Percentiles rank a stretch among this genome's conserved stretches.
Evolutionary conservation across 2,888 invertebrate genomes (phyloP).

Genomic region (Trissolcus japonicus): DNA sequence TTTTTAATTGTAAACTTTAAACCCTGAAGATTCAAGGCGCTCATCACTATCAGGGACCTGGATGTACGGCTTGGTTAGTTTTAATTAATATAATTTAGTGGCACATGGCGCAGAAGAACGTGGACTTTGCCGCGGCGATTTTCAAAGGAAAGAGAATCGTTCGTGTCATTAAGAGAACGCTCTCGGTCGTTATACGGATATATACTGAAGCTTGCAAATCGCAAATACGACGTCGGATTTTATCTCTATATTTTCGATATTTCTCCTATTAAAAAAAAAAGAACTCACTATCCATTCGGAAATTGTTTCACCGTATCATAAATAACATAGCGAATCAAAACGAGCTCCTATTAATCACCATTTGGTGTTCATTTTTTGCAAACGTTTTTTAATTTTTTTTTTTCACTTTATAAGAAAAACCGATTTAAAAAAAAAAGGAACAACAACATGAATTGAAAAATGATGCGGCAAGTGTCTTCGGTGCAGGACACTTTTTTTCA

Average conservation of each 20-base stretch:
- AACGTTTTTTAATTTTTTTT: no score
- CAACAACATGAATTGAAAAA: neutral
- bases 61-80: slow-evolving; percentile 52
- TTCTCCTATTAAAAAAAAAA: slow-evolving; percentile 43
- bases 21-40: slow-evolving; percentile 39
- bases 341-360: no score
- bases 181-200: slow-evolving; percentile 55
- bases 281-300: slow-evolving; percentile 27
- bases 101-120: slow-evolving; percentile 56
- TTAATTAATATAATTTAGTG: slow-evolving; percentile 62
- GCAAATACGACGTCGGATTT: slow-evolving; percentile 54
- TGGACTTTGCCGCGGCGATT: slow-evolving; percentile 56
- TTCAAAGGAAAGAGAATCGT: slow-evolving; percentile 59
- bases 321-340: slow-evolving; percentile 5
- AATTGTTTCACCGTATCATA: slow-evolving; percentile 28
- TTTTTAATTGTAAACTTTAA: slow-evolving; percentile 23
- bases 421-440: neutral
- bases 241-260: slow-evolving; percentile 57
- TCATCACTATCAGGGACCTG: slow-evolving; percentile 45
- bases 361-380: no score
- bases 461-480: neutral
- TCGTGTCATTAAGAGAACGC: slow-evolving; percentile 58
- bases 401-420: no score
- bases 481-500: neutral
- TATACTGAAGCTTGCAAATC: slow-evolving; percentile 54